Base-by-base conservation (phyloP, 2,888 invertebrate genomes). In the Digitonthophagus gazella region DNA sequence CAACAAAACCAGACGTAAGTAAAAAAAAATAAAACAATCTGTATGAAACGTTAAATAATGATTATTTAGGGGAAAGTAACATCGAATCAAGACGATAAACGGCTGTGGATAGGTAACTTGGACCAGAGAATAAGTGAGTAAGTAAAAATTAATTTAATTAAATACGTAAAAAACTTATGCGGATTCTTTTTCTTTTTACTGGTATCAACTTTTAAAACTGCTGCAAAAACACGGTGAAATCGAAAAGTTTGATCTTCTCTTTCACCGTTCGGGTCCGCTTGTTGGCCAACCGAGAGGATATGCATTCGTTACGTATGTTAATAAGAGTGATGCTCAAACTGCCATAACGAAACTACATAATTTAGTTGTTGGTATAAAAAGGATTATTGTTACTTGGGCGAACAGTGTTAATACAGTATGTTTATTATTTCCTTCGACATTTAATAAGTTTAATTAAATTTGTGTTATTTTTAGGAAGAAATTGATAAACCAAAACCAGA, bases 151-250 rank as follows among this genome's bases (percentile, higher is more conserved):
- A 67, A 73, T 73, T 14, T 11, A 2, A 16, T 57, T n/a, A 65
- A 55, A 15, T 8, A 4, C n/a, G 8, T 71, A n/a, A n/a, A 44
- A 44, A 72, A 64, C 15, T 64, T 72, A 56, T 71, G 65, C 56
- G 58, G 61, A 70, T 67, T 70, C n/a, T n/a, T 67, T 73, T 74
- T 72, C 68, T 85, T 79, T 86, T 88, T 90, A 93, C 91, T 87
- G 95, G 95, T 95, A 91, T 91, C 92, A 95, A 89, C 90, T 97
- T 87, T 87, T 97, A 85, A 97, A 97, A 93, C 90, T 97, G 86
- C 89, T 95, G 85, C 95, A 96, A 90, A 92, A 93, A 89, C 92
- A 93, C 88, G 97, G 97, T 82, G 87, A 89, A 81, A 93, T 97
- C 80, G 93, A 95, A 86, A 96, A 96, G 90, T 96, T 97, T 85